These are phyloP conservation scores for Hypotaenidia okinawae DNA, from an alignment of 2,797 vertebrate genomes.

Conservation along the genomic window DNA sequence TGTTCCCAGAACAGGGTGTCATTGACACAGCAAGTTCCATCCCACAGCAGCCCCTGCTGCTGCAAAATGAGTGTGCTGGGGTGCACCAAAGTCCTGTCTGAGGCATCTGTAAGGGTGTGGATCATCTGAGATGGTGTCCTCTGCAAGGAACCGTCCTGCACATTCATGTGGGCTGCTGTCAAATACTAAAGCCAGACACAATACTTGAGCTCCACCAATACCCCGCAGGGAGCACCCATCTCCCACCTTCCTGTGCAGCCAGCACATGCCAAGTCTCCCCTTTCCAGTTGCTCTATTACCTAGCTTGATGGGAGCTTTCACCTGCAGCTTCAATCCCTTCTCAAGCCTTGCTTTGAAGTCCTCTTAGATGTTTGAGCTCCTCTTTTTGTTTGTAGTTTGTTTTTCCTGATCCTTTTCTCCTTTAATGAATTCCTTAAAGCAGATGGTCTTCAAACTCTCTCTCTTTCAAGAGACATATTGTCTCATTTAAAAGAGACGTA, in stretches of 20 bases:
- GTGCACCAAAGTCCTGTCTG: fast-evolving
- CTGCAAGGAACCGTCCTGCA: background rate
- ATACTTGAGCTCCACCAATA: fast-evolving
- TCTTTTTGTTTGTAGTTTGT: background rate
- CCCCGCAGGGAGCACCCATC: background rate
- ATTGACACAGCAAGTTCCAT: fast-evolving
- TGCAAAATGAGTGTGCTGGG: fast-evolving
- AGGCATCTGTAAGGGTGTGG: fast-evolving
- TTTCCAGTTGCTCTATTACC: background rate
- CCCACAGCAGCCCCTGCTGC: background rate
- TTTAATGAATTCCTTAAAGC: conserved; percentile 30
- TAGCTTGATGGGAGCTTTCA: background rate
- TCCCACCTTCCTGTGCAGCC: background rate
- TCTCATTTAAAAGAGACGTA: background rate
- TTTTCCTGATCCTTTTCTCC: background rate
- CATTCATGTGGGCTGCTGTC: fast-evolving
- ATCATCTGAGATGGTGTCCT: background rate
- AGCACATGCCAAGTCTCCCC: fast-evolving
- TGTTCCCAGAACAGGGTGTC: fast-evolving
- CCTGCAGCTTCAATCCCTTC: background rate
- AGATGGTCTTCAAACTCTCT: background rate
- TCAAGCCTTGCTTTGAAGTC: background rate
- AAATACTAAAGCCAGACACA: too few relatives aligned
- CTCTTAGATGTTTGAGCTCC: background rate
- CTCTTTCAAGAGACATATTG: background rate